Evolutionary conservation across 2,113 vertebrate genomes (phyloP).

Genomic region (Scopus umbretta): DNA sequence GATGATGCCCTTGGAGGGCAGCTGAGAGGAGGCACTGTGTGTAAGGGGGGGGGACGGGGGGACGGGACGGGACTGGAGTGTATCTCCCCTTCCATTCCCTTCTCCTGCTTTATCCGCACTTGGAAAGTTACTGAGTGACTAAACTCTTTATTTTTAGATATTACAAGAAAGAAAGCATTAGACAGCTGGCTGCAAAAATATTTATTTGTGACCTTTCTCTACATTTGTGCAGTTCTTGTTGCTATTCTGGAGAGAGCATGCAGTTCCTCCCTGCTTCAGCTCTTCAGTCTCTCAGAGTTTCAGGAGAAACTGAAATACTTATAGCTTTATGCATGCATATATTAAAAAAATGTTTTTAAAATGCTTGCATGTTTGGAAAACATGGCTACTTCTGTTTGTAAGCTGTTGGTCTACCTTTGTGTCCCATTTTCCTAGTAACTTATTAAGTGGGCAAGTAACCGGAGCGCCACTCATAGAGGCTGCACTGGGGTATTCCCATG

Average conservation of each 20-base stretch:
- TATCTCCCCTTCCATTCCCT: not conserved
- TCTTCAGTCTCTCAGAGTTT: not conserved
- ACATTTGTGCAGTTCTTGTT: not conserved
- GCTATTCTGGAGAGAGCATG: not conserved
- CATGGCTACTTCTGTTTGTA: not conserved
- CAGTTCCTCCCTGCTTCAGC: not conserved
- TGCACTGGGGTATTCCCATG: not conserved
- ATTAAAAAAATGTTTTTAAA: not conserved
- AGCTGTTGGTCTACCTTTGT: not conserved
- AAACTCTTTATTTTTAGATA: slow-evolving; percentile 48
- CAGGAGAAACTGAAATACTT: not conserved
- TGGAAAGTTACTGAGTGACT: slow-evolving; percentile 37
- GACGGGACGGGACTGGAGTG: not conserved
- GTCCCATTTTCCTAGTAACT: not conserved
- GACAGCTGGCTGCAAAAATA: slow-evolving; percentile 43
- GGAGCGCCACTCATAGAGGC: not conserved
- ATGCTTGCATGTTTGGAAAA: not conserved
- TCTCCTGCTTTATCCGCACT: not conserved
- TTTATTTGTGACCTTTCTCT: slow-evolving; percentile 50
- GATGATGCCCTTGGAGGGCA: not conserved
- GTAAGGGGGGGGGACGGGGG: not conserved
- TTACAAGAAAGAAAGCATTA: slow-evolving; percentile 41
- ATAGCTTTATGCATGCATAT: not conserved
- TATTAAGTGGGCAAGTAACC: not conserved
- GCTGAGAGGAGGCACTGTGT: not conserved